Evolutionary conservation across 1,140 invertebrate genomes (phyloP).

Genomic region (Pemphigus obesinymphae): DNA sequence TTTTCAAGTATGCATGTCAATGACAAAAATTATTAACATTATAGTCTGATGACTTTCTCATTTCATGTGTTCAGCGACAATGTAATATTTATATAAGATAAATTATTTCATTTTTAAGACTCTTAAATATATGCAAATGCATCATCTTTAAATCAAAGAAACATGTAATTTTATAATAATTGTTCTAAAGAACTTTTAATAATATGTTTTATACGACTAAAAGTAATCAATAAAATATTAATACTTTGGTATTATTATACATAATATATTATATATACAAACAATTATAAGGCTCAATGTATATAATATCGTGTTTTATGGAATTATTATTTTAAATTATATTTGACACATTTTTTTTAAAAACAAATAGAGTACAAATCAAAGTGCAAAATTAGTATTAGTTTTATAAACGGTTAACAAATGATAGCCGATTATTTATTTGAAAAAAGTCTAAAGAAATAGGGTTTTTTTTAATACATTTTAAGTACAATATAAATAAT

Average conservation of each 20-base stretch:
- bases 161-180: neutral
- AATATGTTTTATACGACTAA: neutral
- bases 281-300: conserved; percentile 32
- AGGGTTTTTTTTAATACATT: neutral
- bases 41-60: conserved; percentile 28
- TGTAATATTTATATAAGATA: conserved; percentile 11
- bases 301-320: neutral
- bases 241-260: neutral
- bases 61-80: conserved; percentile 37
- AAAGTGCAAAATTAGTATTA: conserved; percentile 38
- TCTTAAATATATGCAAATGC: neutral
- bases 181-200: neutral
- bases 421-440: neutral
- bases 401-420: conserved; percentile 12
- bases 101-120: neutral
- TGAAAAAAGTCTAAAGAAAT: neutral
- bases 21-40: neutral
- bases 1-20: neutral
- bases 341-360: conserved; percentile 4
- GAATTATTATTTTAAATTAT: conserved; percentile 19
- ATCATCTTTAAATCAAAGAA: neutral
- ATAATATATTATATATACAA: conserved; percentile 19
- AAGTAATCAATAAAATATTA: neutral
- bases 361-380: conserved; percentile 35
- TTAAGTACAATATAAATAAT: conserved; percentile 10